These are phyloP conservation scores for Lacanobia oleracea DNA, from an alignment of 2,888 invertebrate species.

Conservation along the genomic window DNA sequence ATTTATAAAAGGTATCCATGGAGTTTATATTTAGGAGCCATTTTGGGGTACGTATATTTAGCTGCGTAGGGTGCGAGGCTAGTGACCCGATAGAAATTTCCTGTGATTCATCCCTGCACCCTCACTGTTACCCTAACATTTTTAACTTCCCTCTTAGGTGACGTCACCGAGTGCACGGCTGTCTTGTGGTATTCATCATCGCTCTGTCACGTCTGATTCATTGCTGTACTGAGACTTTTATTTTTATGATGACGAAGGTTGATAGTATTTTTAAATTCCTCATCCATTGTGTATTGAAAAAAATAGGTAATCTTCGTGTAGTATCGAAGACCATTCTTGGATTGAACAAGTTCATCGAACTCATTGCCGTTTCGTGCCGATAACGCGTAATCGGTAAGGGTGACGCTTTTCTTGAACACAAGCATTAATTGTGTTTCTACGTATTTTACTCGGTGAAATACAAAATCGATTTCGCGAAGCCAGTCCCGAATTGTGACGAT, in stretches of 20 bases:
- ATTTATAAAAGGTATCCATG: slow-evolving; percentile 68
- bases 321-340: slow-evolving; percentile 68
- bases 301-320: slow-evolving; percentile 58
- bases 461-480: slow-evolving; percentile 25
- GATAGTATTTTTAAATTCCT: slow-evolving; percentile 65
- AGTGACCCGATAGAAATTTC: slow-evolving; percentile 85
- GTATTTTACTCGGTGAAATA: slow-evolving; percentile 14
- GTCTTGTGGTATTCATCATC: slow-evolving; percentile 80
- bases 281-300: slow-evolving; percentile 46
- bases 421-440: slow-evolving; percentile 34
- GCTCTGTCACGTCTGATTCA: slow-evolving; percentile 83
- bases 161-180: slow-evolving; percentile 84
- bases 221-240: slow-evolving; percentile 72
- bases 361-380: slow-evolving; percentile 69
- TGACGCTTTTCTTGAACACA: slow-evolving; percentile 44
- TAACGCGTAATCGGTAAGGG: slow-evolving; percentile 70
- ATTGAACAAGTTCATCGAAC: slow-evolving; percentile 75
- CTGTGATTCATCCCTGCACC: slow-evolving; percentile 89
- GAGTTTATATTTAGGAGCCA: slow-evolving; percentile 70
- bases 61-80: slow-evolving; percentile 81
- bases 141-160: slow-evolving; percentile 81
- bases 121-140: slow-evolving; percentile 83
- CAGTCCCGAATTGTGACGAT: slow-evolving; percentile 41
- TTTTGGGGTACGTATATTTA: slow-evolving; percentile 82
- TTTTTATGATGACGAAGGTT: slow-evolving; percentile 70